A percentile compares a stretch with the other conserved stretches of the same genome.
phyloP scores from a whole-genome alignment of 2,113 vertebrate species.

The Anhinga anhinga region DNA sequence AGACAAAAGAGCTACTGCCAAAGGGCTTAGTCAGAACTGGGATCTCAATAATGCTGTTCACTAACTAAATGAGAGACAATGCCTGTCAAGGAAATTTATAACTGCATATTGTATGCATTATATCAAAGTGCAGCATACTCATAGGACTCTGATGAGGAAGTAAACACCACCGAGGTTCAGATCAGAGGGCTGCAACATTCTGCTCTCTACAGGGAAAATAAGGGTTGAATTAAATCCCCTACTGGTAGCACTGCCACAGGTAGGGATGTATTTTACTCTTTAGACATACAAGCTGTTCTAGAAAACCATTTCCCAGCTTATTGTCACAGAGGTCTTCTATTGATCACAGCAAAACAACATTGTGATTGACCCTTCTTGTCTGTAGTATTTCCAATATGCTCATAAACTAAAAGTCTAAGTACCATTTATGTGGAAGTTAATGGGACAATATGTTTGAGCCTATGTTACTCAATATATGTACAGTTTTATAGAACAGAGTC shows the following conservation, averaged over 20 bases:
- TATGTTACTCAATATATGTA: neutral
- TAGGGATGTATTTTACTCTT: neutral
- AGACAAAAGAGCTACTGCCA: neutral
- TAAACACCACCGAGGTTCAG: neutral
- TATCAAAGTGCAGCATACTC: fast-evolving
- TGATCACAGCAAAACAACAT: neutral
- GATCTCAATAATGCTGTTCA: neutral
- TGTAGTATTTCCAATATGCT: neutral
- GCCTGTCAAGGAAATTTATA: neutral
- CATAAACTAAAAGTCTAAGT: neutral
- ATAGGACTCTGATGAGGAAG: neutral
- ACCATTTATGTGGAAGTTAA: neutral
- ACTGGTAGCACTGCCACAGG: neutral
- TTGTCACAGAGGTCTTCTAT: neutral
- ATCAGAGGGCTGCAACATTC: neutral
- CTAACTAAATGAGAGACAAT: neutral
- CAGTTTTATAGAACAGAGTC: neutral
- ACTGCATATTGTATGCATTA: neutral
- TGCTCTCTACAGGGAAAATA: neutral
- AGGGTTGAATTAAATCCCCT: neutral
- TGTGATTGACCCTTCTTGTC: neutral
- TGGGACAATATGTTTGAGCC: neutral
- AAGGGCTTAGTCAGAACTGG: neutral
- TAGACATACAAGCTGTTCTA: neutral
- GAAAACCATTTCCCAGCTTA: conserved; percentile 22